A percentile compares a stretch with the other conserved stretches of the same genome.
These are phyloP conservation scores for Neolamprologus variostigma DNA, from an alignment of 2,113 vertebrate genomes.

Conservation along the genomic window DNA sequence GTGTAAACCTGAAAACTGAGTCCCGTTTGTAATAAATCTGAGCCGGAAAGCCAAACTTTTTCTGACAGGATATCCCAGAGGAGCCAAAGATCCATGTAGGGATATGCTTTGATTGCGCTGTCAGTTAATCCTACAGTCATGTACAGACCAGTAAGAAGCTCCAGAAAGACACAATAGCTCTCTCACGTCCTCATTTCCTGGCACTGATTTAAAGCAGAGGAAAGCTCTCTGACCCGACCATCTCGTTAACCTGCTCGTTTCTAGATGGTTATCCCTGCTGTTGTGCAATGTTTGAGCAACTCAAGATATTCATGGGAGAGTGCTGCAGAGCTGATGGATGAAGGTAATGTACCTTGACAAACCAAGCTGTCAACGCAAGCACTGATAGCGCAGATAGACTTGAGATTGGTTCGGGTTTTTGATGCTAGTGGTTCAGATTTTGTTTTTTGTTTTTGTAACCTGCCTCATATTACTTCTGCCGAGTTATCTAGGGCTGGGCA, in stretches of 20 bases:
- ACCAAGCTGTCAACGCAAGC: background rate
- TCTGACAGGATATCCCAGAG: background rate
- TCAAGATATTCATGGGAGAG: background rate
- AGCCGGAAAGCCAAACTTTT: background rate
- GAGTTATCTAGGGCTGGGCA: background rate
- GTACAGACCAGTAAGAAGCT: background rate
- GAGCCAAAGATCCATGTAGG: background rate
- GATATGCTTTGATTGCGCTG: background rate
- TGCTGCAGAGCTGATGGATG: background rate
- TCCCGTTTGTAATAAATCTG: background rate
- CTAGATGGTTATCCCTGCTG: background rate
- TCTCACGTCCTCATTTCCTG: background rate
- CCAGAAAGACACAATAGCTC: background rate
- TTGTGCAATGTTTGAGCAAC: background rate
- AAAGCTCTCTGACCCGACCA: background rate
- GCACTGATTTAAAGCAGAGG: background rate
- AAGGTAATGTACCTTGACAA: background rate
- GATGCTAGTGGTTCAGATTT: background rate
- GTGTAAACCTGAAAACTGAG: background rate
- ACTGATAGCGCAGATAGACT: background rate
- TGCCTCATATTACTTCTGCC: background rate
- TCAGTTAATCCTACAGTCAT: background rate
- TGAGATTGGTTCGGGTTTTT: fast-evolving
- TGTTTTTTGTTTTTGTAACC: background rate
- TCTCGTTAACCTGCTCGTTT: background rate